Evolutionary conservation across 2,888 invertebrate species (phyloP).

Genomic region (Lysandra bellargus): DNA sequence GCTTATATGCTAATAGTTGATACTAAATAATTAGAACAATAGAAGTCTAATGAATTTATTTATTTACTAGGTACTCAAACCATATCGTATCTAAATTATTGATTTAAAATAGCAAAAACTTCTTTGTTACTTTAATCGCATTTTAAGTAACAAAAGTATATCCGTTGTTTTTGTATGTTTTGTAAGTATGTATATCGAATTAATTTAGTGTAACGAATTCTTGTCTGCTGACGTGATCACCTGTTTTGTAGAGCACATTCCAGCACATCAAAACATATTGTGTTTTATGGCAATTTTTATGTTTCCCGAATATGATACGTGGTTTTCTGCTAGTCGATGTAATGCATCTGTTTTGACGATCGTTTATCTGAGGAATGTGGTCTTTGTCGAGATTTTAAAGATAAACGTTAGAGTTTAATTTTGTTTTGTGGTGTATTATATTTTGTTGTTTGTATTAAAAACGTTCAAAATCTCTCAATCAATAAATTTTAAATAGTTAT

Average conservation of each 20-base stretch:
- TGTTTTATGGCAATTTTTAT: not conserved
- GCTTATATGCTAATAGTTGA: no score
- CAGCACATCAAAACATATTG: not conserved
- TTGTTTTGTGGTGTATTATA: not conserved
- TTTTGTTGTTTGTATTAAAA: no score
- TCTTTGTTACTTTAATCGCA: not conserved
- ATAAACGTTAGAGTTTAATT: not conserved
- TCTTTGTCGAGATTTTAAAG: not conserved
- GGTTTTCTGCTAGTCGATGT: not conserved
- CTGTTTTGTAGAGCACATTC: slow-evolving; percentile 12
- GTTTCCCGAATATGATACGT: not conserved
- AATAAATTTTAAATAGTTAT: no score
- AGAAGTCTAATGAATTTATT: no score
- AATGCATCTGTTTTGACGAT: not conserved
- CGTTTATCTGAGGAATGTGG: not conserved
- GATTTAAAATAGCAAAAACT: not conserved
- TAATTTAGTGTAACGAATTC: slow-evolving; percentile 7
- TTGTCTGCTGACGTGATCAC: not conserved
- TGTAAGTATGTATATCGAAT: not conserved
- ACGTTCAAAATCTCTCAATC: no score
- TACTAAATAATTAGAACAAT: no score
- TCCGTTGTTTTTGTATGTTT: not conserved
- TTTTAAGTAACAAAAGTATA: not conserved
- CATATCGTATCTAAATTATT: no score
- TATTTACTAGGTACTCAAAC: no score